Evolutionary conservation across 2,797 vertebrate species (phyloP).

Genomic region (Gymnothorax reevesii): DNA sequence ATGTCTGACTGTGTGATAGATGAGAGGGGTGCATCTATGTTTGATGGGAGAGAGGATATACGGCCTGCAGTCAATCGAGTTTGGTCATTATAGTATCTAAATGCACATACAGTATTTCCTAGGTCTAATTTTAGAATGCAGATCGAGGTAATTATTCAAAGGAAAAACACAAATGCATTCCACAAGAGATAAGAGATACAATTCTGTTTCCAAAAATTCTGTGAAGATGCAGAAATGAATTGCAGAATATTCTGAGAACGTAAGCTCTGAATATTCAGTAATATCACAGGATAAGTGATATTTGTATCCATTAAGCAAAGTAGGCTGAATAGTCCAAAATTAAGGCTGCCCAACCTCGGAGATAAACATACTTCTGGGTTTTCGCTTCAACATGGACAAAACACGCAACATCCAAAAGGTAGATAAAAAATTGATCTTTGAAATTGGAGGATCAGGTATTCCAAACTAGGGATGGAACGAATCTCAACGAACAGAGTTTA

Average conservation of each 20-base stretch:
- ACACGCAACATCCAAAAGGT: too few species aligned
- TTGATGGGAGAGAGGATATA: constrained; percentile 18
- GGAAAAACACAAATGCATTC: background rate
- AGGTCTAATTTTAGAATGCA: background rate
- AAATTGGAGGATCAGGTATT: too few species aligned
- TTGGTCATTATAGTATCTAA: background rate
- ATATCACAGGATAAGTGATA: background rate
- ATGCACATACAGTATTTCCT: background rate
- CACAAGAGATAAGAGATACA: background rate
- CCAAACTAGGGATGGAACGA: too few species aligned
- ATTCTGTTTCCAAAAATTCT: background rate
- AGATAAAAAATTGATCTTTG: too few species aligned
- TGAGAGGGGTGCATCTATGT: constrained; percentile 57
- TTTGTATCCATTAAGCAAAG: background rate
- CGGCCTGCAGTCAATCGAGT: background rate
- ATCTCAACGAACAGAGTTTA: too few species aligned
- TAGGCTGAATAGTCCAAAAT: background rate
- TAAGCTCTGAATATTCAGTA: background rate
- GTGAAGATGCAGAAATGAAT: background rate
- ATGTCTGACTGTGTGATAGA: constrained; percentile 82
- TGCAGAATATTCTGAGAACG: background rate
- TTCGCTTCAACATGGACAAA: too few species aligned
- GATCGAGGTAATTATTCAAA: background rate
- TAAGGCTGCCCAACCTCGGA: background rate
- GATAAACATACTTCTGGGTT: too few species aligned